phyloP scores from a whole-genome alignment of 2,888 invertebrate genomes.

The Calameuta pallipes region DNA sequence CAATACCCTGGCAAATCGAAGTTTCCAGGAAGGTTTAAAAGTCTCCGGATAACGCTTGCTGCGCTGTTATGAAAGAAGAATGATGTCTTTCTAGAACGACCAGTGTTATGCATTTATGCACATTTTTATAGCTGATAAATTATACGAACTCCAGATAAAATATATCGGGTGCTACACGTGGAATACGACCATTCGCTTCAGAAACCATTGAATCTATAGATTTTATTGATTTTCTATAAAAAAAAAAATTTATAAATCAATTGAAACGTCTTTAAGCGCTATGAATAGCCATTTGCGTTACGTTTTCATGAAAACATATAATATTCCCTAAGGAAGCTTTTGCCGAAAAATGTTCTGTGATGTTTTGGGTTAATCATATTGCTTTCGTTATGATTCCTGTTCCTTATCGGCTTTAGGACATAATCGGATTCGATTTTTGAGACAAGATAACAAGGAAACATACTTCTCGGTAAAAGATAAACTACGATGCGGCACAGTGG shows the following conservation, averaged over 20 bases:
- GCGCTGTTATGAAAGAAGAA: not conserved
- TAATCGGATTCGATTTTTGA: not conserved
- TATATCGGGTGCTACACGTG: not conserved
- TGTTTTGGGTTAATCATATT: not conserved
- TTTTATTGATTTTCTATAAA: not conserved
- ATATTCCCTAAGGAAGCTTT: not conserved
- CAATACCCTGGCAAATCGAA: not conserved
- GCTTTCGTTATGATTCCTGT: not conserved
- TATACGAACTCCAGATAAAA: not conserved
- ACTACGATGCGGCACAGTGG: not conserved
- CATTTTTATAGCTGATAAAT: not conserved
- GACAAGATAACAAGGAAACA: not conserved
- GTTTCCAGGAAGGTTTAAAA: not conserved
- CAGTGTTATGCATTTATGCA: not conserved
- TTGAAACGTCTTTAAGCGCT: not conserved
- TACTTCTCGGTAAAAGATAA: not conserved
- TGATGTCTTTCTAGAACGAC: not conserved
- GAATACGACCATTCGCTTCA: not conserved
- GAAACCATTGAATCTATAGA: not conserved
- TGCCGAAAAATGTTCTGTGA: not conserved
- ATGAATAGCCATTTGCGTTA: not conserved
- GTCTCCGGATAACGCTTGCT: not conserved
- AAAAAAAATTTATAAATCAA: not conserved
- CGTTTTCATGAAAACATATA: no score
- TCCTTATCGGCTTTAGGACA: not conserved